Conservation (phyloP, 2,888 invertebrate genomes). For the Plusia festucae region DNA sequence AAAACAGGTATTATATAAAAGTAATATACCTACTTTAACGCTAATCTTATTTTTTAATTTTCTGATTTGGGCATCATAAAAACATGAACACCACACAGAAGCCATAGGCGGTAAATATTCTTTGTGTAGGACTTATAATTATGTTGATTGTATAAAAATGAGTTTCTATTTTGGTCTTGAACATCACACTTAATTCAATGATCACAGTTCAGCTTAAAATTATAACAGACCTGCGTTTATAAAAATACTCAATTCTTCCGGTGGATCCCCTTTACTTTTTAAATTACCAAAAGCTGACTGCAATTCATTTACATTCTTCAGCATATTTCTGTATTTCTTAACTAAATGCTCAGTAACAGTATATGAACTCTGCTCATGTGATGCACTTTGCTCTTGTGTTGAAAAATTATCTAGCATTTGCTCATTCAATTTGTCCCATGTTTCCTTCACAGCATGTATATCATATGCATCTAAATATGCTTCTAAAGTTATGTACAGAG, state of each 20-base stretch:
- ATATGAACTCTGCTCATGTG: conserved; percentile 63
- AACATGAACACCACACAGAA: too few relatives aligned
- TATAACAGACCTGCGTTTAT: conserved; percentile 67
- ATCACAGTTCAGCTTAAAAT: conserved; percentile 29
- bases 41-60: too few relatives aligned
- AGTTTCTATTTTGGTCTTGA: background rate
- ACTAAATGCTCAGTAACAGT: conserved; percentile 73
- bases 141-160: too few relatives aligned
- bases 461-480: conserved; percentile 79
- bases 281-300: conserved; percentile 62
- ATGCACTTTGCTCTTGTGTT: conserved; percentile 33
- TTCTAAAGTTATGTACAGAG: conserved; percentile 74
- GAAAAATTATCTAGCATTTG: conserved; percentile 49
- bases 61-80: too few relatives aligned
- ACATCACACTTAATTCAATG: background rate
- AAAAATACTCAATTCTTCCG: conserved; percentile 70
- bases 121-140: too few relatives aligned
- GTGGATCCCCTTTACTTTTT: conserved; percentile 62
- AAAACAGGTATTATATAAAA: too few relatives aligned
- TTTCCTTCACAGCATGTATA: conserved; percentile 73
- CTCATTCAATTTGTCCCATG: conserved; percentile 72
- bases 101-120: too few relatives aligned
- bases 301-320: conserved; percentile 70
- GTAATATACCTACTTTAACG: too few relatives aligned
- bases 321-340: conserved; percentile 75